Conservation (phyloP, 2,888 invertebrate genomes). For the Ophraella communa region DNA sequence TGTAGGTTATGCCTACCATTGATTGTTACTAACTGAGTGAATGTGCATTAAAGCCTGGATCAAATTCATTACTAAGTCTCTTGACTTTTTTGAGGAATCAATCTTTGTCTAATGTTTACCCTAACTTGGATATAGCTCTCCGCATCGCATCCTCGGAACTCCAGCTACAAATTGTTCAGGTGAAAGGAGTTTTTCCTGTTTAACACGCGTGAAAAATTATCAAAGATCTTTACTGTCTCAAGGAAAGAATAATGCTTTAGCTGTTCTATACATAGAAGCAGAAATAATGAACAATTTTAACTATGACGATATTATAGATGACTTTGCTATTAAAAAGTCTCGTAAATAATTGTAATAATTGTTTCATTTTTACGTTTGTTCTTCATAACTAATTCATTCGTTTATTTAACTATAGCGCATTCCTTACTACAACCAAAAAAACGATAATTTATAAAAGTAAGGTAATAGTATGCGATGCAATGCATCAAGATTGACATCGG, state of each 20-base stretch:
- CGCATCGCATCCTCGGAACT: conserved; percentile 23
- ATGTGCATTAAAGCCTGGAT: conserved; percentile 2
- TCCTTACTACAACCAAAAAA: no score
- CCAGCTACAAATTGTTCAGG: no score
- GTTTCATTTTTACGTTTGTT: no score
- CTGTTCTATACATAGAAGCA: conserved; percentile 26
- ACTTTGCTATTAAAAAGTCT: conserved; percentile 7
- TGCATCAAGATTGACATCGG: no score
- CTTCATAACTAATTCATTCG: no score
- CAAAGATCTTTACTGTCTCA: conserved; percentile 25
- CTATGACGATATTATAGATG: conserved; percentile 17
- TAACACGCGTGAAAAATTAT: conserved; percentile 5
- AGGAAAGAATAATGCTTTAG: conserved; percentile 25
- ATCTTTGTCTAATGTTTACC: conserved; percentile 40
- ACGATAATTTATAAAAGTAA: no score
- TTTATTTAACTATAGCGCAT: no score
- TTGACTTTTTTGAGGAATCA: conserved; percentile 41
- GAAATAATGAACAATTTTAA: conserved; percentile 22
- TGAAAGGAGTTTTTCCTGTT: not conserved
- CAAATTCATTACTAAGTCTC: not conserved
- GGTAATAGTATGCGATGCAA: no score
- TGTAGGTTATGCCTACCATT: no score
- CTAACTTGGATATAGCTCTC: conserved; percentile 40
- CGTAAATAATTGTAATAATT: not conserved
- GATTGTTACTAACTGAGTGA: not conserved